These are phyloP conservation scores for Turnix velox DNA, from an alignment of 2,113 vertebrate species.

Conservation along the genomic window DNA sequence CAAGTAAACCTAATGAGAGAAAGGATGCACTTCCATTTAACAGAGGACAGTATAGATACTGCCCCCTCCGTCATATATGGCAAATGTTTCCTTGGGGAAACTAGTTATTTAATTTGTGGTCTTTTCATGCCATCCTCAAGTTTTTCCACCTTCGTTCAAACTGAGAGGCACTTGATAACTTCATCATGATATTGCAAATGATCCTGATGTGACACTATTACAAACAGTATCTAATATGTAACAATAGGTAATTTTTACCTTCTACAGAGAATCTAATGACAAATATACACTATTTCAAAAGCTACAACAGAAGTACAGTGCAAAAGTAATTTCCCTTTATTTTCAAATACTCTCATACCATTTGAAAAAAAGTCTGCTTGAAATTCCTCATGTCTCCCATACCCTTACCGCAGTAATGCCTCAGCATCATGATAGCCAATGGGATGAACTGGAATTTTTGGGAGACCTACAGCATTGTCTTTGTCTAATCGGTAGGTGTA, in stretches of 20 bases:
- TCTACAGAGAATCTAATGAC: not conserved
- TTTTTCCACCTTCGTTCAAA: not conserved
- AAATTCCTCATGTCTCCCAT: not conserved
- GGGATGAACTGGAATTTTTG: constrained; percentile 92
- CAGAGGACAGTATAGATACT: not conserved
- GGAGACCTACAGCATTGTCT: constrained; percentile 81
- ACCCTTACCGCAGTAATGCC: constrained; percentile 80
- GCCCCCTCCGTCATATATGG: not conserved
- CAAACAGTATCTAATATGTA: not conserved
- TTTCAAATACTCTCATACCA: not conserved
- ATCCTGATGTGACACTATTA: not conserved
- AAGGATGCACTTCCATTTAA: not conserved
- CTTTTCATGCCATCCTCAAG: not conserved
- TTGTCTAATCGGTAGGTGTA: constrained; percentile 78
- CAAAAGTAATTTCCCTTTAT: not conserved
- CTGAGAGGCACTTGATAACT: not conserved
- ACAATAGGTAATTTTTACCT: not conserved
- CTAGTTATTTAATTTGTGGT: not conserved
- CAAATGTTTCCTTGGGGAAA: not conserved
- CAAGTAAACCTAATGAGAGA: not conserved
- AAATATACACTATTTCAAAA: not conserved
- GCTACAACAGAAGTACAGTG: not conserved
- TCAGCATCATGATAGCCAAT: constrained; percentile 88
- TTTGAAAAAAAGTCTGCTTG: not conserved
- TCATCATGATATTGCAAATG: not conserved